Evolutionary conservation across 2,888 invertebrate species (phyloP), one percentile per base, ranked within the genome.

Genomic region (Halocaridina rubra): DNA sequence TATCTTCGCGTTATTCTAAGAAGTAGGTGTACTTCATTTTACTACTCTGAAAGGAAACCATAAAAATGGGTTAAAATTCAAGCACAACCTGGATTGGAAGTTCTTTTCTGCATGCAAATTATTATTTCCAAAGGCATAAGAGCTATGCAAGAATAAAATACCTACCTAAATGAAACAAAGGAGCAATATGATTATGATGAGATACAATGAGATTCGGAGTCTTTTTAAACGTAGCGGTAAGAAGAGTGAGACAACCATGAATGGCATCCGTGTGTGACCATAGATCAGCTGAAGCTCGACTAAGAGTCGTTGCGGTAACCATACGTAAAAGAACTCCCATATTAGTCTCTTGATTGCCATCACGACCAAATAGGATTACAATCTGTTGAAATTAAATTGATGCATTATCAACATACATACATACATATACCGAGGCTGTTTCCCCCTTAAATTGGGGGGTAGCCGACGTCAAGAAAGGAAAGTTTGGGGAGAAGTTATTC

Each of bases 231-330:
- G 79, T 64, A 10, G 79, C 79, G 3, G 93, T 92, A 27, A 95
- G 91, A 87, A 95, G 91, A 1, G 91, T 89, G 90, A 95, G 94
- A 89, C 95, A 94, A 0, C 93, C 93, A 89, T 95, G 95, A 61
- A 95, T 91, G 27, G 96, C 92, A 90, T 95, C 95, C 0, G 94
- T 92, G 79, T 93, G 93, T 78, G 94, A 93, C 1, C 93, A 91
- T 75, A 94, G 89, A 90, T 92, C 89, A 8, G 82, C 81, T 27
- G 76, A 85, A 16, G 80, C 86, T 64, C 84, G 75, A 32, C 67
- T 80, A 30, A 89, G 84, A 1, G 88, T 89, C 22, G 86, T 82
- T n/a, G 79, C 75, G 59, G 87, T 86, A 16, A 89, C 85, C 69
- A 88, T 84, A 53, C 84, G 88, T n/a, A 89, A 89, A 78, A 91